Percentiles rank a stretch among this genome's conserved stretches.
Conservation (phyloP, 1,140 invertebrate species). For the Temnothorax curvispinosus region DNA sequence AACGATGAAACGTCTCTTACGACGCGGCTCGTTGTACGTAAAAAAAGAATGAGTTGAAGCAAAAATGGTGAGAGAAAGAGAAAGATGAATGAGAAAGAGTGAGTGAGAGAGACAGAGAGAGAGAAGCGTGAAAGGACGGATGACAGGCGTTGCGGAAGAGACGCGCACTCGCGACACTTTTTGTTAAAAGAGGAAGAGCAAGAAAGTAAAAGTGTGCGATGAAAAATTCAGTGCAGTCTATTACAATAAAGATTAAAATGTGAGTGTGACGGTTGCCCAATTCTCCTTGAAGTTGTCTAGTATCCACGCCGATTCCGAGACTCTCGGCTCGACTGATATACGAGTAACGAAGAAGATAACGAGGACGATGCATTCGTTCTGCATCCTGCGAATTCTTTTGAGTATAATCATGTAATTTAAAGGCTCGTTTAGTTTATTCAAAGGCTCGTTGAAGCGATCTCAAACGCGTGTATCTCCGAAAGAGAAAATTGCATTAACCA, state of each 20-base stretch:
- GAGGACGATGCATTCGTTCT: neutral
- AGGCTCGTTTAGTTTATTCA: too few species aligned
- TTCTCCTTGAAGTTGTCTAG: constrained; percentile 53
- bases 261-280: constrained; percentile 67
- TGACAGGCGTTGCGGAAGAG: neutral
- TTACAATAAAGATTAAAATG: constrained; percentile 71
- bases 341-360: neutral
- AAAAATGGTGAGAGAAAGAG: neutral
- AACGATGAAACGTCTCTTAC: constrained; percentile 53
- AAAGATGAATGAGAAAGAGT: too few species aligned
- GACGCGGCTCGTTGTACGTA: constrained; percentile 46
- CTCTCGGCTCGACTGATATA: constrained; percentile 29
- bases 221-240: constrained; percentile 71
- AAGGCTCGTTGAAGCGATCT: neutral
- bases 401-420: neutral
- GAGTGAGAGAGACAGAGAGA: neutral
- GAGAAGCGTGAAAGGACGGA: neutral
- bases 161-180: constrained; percentile 25
- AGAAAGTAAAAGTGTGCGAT: constrained; percentile 54
- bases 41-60: neutral
- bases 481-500: neutral
- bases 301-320: constrained; percentile 6
- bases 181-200: constrained; percentile 64
- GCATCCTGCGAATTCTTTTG: neutral
- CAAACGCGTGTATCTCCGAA: neutral